A percentile compares a stretch with the other conserved stretches of the same genome.
Conservation (phyloP, 2,888 invertebrate species). For the Itoplectis maculator region DNA sequence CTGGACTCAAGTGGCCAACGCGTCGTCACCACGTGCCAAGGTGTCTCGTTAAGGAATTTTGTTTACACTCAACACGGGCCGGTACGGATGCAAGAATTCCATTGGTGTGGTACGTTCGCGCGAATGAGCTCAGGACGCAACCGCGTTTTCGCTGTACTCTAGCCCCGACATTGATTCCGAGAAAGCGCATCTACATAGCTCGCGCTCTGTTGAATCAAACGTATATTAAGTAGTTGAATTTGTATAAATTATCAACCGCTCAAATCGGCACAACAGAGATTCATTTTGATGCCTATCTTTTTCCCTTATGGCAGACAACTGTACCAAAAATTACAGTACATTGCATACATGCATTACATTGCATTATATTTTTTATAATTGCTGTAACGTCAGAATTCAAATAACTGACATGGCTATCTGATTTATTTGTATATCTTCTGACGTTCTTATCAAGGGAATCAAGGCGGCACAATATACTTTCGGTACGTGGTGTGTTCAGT, state of each 20-base stretch:
- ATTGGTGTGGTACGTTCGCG: slow-evolving; percentile 47
- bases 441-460: background rate
- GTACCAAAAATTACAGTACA: too few species aligned
- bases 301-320: too few species aligned
- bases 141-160: slow-evolving; percentile 7
- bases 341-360: too few species aligned
- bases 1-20: slow-evolving; percentile 41
- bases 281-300: background rate
- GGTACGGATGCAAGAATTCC: slow-evolving; percentile 64
- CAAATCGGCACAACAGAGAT: slow-evolving; percentile 28
- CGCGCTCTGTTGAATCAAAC: slow-evolving; percentile 4
- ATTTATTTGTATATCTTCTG: background rate
- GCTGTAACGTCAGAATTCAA: background rate
- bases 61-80: slow-evolving; percentile 57
- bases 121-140: slow-evolving; percentile 33
- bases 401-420: background rate
- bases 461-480: background rate
- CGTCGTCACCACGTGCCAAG: slow-evolving; percentile 56
- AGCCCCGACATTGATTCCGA: slow-evolving; percentile 23
- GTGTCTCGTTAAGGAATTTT: slow-evolving; percentile 64
- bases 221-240: background rate
- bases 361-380: too few species aligned
- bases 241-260: slow-evolving; percentile 39
- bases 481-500: background rate
- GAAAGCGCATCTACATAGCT: slow-evolving; percentile 30